Evolutionary conservation across 2,113 vertebrate species (phyloP).

Genomic region (Nestor notabilis): DNA sequence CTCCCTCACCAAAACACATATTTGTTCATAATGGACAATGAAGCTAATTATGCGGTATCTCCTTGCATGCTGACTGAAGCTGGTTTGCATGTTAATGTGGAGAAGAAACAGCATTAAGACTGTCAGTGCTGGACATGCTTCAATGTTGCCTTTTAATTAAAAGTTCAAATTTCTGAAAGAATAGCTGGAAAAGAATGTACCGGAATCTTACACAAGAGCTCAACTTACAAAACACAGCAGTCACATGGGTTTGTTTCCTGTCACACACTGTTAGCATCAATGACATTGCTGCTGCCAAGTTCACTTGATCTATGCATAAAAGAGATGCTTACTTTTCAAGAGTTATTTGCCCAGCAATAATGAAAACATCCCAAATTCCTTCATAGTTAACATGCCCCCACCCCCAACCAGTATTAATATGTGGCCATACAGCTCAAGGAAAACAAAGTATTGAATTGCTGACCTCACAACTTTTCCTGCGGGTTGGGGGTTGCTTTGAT

Average conservation of each 20-base stretch:
- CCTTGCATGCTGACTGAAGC: constrained; percentile 60
- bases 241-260: constrained; percentile 79
- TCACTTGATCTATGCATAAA: constrained; percentile 76
- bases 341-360: constrained; percentile 71
- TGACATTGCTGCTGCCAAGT: constrained; percentile 75
- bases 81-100: constrained; percentile 71
- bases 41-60: constrained; percentile 63
- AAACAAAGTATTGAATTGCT: constrained; percentile 39
- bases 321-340: constrained; percentile 72
- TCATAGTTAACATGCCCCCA: neutral
- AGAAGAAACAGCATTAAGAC: constrained; percentile 64
- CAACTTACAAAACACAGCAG: constrained; percentile 75
- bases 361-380: constrained; percentile 72
- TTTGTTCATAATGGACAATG: constrained; percentile 47
- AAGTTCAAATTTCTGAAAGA: constrained; percentile 73
- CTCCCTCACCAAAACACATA: constrained; percentile 41
- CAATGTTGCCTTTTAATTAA: constrained; percentile 75
- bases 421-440: neutral
- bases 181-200: constrained; percentile 74
- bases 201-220: constrained; percentile 78
- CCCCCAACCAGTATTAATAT: constrained; percentile 24
- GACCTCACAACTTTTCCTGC: neutral
- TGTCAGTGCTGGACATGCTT: constrained; percentile 67
- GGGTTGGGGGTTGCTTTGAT: neutral
- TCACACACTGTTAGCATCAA: constrained; percentile 80